Evolutionary conservation across 2,113 vertebrate species (phyloP), one percentile per base, ranked within the genome.

Genomic region (Dolichallabes microphthalmus): DNA sequence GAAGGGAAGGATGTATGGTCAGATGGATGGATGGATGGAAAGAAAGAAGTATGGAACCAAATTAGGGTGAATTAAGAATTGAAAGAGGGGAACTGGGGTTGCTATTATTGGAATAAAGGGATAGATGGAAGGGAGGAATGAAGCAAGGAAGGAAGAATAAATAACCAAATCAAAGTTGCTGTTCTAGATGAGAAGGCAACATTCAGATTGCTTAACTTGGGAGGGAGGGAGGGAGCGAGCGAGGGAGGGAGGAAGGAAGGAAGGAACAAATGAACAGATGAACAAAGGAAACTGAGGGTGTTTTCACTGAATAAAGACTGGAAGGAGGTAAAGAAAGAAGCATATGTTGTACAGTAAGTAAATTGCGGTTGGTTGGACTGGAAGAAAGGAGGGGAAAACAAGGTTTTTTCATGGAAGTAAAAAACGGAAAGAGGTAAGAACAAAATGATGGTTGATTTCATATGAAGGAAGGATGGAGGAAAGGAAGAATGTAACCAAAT

Each of bases 351-450:
- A n/a, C n/a, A n/a, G n/a, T n/a, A 35, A 76, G 25, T 27, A 52
- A 39, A 17, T 88, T 74, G n/a, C 83, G 84, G 80, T 25, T 64
- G 25, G 22, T 64, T 64, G n/a, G 2, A 27, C 25, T 22, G 25
- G 30, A 75, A n/a, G 12, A 11, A 53, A 39, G 7, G 19, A 19
- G 11, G 68, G 27, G 27, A 69, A 10, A 53, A 0, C 7, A 7
- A 45, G 45, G 45, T 6, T 8, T 9, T 3, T 68, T 30, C 27
- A 13, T 9, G 14, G 13, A 14, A 79, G 25, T 27, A 63, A 79
- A 22, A 20, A 15, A 82, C 30, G 6, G 12, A 27, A 64, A 50
- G 55, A 81, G 25, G 9, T 19, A 84, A 39, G 15, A 53, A 69
- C 19, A 45, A 35, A 17, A 88, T 76, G 22, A 64, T 80, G 82